phyloP scores from a whole-genome alignment of 1,140 invertebrate genomes.

The Samia ricini region DNA sequence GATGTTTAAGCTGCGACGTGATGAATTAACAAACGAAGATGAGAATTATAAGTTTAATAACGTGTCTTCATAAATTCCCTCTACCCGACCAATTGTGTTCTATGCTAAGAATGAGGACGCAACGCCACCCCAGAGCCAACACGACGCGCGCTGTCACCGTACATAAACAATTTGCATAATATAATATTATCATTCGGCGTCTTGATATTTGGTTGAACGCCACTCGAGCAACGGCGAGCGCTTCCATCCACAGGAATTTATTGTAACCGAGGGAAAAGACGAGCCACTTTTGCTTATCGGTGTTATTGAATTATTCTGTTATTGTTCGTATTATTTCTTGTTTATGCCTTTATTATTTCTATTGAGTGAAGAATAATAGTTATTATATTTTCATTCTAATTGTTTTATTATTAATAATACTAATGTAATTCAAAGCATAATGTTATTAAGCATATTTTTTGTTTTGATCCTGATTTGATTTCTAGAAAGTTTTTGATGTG shows the following conservation, averaged over 20 bases:
- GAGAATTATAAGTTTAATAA: background rate
- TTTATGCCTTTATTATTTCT: background rate
- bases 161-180: slow-evolving; percentile 1
- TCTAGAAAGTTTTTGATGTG: too few relatives aligned
- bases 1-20: background rate
- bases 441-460: too few relatives aligned
- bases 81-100: background rate
- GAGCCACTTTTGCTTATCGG: background rate
- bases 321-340: background rate
- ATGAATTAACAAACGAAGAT: background rate
- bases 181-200: background rate
- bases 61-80: background rate
- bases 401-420: background rate
- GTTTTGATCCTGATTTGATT: too few relatives aligned
- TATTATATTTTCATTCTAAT: background rate
- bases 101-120: background rate
- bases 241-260: slow-evolving; percentile 1
- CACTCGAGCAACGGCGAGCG: background rate
- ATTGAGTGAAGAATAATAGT: background rate
- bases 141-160: background rate
- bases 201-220: slow-evolving; percentile 1
- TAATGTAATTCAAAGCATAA: background rate
- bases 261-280: background rate
- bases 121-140: background rate
- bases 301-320: slow-evolving; percentile 1